Conservation (phyloP, 2,797 vertebrate species). For the Chanos chanos region DNA sequence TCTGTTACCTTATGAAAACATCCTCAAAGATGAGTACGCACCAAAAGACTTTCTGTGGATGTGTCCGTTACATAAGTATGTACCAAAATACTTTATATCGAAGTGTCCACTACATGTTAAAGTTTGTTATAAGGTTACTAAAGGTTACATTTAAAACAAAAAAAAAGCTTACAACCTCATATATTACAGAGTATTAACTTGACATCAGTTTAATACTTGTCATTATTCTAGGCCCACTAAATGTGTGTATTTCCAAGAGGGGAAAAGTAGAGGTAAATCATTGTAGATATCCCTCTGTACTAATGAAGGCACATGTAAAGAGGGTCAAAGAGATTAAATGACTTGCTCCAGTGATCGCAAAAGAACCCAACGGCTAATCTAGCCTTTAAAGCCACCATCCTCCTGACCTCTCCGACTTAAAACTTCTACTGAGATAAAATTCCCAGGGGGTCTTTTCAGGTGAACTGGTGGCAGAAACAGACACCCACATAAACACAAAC, state of each 20-base stretch:
- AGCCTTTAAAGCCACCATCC: constrained; percentile 48
- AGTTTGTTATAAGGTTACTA: too few species aligned
- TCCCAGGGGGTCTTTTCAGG: constrained; percentile 27
- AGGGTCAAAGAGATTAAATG: constrained; percentile 59
- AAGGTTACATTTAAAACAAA: too few species aligned
- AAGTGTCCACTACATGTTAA: too few species aligned
- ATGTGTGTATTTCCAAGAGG: constrained; percentile 1
- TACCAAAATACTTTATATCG: too few species aligned
- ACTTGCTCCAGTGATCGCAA: constrained; percentile 36
- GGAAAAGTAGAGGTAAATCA: constrained; percentile 40
- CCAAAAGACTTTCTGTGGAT: too few species aligned
- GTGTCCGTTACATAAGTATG: too few species aligned
- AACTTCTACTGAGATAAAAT: constrained; percentile 46
- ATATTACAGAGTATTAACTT: too few species aligned
- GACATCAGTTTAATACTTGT: too few species aligned
- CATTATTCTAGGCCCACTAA: too few species aligned
- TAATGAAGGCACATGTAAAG: constrained; percentile 52
- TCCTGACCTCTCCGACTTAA: constrained; percentile 48
- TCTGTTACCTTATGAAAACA: too few species aligned
- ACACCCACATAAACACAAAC: constrained; percentile 30
- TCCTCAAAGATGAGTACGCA: too few species aligned
- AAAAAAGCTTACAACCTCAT: too few species aligned
- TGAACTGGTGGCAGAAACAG: constrained; percentile 22
- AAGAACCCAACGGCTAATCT: constrained; percentile 57
- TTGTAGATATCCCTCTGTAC: constrained; percentile 35